Conservation (phyloP, 2,113 vertebrate genomes). For the Periophthalmodon schlosseri region DNA sequence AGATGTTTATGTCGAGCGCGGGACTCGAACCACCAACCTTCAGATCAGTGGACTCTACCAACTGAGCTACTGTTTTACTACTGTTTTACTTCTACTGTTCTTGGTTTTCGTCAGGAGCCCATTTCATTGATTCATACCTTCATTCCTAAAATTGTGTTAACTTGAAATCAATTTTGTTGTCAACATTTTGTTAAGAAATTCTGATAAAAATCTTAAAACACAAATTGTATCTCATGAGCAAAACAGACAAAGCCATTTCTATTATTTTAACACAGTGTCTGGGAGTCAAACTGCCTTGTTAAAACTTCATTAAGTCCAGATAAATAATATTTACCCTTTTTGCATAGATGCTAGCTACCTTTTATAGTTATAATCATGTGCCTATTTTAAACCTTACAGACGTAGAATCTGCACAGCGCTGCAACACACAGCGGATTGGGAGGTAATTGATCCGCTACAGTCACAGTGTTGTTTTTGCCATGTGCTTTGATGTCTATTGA, state of each 20-base stretch:
- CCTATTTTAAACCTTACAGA: background rate
- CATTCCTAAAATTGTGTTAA: background rate
- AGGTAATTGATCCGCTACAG: conserved; percentile 38
- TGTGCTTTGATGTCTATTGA: conserved; percentile 38
- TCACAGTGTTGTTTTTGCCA: conserved; percentile 18
- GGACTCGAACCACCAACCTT: no score
- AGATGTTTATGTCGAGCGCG: no score
- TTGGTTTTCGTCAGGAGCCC: background rate
- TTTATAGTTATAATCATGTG: background rate
- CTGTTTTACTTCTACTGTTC: no score
- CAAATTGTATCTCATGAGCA: background rate
- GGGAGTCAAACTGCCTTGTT: background rate
- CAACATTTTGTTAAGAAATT: no score
- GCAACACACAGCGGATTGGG: conserved; percentile 9
- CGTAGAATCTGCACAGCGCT: background rate
- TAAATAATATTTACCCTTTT: background rate
- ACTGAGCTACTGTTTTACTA: no score
- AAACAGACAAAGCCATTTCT: background rate
- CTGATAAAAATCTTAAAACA: no score
- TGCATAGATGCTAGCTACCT: background rate
- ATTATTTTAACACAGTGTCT: background rate
- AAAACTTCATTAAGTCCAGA: background rate
- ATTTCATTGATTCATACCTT: background rate
- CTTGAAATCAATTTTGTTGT: background rate
- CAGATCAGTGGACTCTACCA: no score